Percentiles rank a stretch among this genome's conserved stretches.
These are phyloP conservation scores for Sarcophilus harrisii DNA, from an alignment of 2,797 vertebrate species.

Conservation along the genomic window DNA sequence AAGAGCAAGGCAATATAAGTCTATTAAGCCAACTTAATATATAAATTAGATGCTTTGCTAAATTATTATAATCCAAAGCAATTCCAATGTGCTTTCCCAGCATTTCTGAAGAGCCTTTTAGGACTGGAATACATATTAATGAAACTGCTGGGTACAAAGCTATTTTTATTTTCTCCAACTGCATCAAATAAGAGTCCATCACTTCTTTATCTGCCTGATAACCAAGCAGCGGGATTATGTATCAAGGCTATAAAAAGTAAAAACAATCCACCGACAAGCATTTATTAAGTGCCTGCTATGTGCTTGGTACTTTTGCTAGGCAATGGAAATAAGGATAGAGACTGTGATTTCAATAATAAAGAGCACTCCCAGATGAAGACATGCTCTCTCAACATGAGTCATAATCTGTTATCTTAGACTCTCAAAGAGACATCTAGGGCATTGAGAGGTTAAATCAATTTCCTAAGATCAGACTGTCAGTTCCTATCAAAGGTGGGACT, in stretches of 20 bases:
- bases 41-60: slow-evolving; percentile 79
- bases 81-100: slow-evolving; percentile 51
- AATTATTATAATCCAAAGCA: slow-evolving; percentile 78
- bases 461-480: neutral
- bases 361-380: neutral
- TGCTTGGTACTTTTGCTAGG: neutral
- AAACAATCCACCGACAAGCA: neutral
- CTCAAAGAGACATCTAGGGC: neutral
- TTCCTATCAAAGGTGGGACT: neutral
- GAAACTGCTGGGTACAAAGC: slow-evolving; percentile 46
- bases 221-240: neutral
- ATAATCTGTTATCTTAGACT: neutral
- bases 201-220: neutral
- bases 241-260: neutral
- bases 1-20: slow-evolving; percentile 73
- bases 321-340: neutral
- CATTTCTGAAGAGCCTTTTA: slow-evolving; percentile 46
- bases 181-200: neutral
- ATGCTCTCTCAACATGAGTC: neutral
- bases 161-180: slow-evolving; percentile 38
- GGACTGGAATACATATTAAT: slow-evolving; percentile 63
- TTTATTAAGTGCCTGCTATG: neutral
- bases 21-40: slow-evolving; percentile 78
- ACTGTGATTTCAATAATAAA: neutral
- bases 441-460: neutral